Percentiles rank a stretch among this genome's conserved stretches.
These are phyloP conservation scores for Chymomyza caudatula DNA, from an alignment of 2,888 invertebrate genomes.

Conservation along the genomic window DNA sequence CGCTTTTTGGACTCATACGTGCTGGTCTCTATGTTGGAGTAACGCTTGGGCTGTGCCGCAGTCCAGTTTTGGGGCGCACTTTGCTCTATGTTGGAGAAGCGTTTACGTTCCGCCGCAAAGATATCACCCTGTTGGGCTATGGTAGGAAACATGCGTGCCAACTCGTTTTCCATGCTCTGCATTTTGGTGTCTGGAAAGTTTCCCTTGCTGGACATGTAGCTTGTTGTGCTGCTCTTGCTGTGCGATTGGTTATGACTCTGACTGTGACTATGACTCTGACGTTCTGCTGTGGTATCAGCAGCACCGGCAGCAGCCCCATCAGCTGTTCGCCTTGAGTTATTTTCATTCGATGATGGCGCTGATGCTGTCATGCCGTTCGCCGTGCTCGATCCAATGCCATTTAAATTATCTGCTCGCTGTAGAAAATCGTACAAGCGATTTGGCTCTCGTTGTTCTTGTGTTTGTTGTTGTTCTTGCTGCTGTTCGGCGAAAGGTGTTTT, in stretches of 20 bases:
- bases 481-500: slow-evolving; percentile 16
- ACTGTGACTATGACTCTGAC: slow-evolving; percentile 29
- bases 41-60: slow-evolving; percentile 70
- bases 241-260: neutral
- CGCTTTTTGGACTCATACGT: slow-evolving; percentile 73
- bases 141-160: slow-evolving; percentile 71
- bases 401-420: slow-evolving; percentile 76
- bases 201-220: slow-evolving; percentile 7
- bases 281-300: slow-evolving; percentile 7
- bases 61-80: slow-evolving; percentile 39
- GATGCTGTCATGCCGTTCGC: slow-evolving; percentile 7
- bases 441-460: slow-evolving; percentile 76
- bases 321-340: slow-evolving; percentile 73
- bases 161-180: slow-evolving; percentile 61
- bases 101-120: slow-evolving; percentile 69
- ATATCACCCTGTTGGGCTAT: slow-evolving; percentile 65
- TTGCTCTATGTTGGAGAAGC: slow-evolving; percentile 76
- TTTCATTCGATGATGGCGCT: slow-evolving; percentile 71
- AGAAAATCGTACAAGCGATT: slow-evolving; percentile 82
- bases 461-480: slow-evolving; percentile 15
- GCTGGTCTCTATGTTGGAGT: slow-evolving; percentile 76
- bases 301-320: slow-evolving; percentile 25
- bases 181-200: slow-evolving; percentile 53
- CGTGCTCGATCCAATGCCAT: slow-evolving; percentile 12
- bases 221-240: slow-evolving; percentile 25